A percentile compares a stretch with the other conserved stretches of the same genome.
Conservation (phyloP, 1,140 invertebrate species). For the Brachionus asplanchnoidis region DNA sequence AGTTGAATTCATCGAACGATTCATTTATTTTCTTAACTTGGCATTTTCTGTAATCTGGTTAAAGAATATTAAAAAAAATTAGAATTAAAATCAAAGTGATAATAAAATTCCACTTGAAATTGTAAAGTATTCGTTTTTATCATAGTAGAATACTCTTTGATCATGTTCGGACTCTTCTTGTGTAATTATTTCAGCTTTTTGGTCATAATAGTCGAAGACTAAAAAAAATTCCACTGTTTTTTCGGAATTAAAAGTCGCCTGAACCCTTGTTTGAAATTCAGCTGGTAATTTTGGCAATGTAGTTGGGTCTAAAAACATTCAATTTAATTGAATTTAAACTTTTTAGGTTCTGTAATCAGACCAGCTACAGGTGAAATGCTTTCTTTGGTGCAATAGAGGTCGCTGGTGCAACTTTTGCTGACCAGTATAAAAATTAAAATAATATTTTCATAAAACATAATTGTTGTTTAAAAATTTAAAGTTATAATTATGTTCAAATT, state of each 20-base stretch:
- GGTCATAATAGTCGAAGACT: slow-evolving; percentile 13
- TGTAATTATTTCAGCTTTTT: slow-evolving; percentile 37
- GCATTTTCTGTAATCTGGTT: slow-evolving; percentile 15
- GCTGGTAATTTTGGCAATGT: not conserved
- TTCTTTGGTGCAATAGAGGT: not conserved
- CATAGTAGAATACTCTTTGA: slow-evolving; percentile 15
- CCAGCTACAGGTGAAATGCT: not conserved
- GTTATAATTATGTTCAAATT: not conserved
- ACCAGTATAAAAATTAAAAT: not conserved
- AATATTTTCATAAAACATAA: not conserved
- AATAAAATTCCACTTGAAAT: not conserved
- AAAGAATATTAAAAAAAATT: not conserved
- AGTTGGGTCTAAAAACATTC: not conserved
- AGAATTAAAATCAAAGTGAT: not conserved
- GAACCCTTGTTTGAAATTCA: slow-evolving; percentile 39
- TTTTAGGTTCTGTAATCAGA: too few species aligned
- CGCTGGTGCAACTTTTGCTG: not conserved
- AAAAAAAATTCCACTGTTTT: slow-evolving; percentile 11
- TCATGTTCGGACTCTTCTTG: slow-evolving; percentile 3
- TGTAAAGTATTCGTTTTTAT: slow-evolving; percentile 33
- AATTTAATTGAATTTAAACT: not conserved
- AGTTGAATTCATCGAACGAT: slow-evolving; percentile 24
- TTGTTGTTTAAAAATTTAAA: not conserved
- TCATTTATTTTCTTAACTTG: slow-evolving; percentile 35
- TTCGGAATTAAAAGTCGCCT: not conserved